phyloP scores from a whole-genome alignment of 2,888 invertebrate genomes.

The Epiblema foenella region DNA sequence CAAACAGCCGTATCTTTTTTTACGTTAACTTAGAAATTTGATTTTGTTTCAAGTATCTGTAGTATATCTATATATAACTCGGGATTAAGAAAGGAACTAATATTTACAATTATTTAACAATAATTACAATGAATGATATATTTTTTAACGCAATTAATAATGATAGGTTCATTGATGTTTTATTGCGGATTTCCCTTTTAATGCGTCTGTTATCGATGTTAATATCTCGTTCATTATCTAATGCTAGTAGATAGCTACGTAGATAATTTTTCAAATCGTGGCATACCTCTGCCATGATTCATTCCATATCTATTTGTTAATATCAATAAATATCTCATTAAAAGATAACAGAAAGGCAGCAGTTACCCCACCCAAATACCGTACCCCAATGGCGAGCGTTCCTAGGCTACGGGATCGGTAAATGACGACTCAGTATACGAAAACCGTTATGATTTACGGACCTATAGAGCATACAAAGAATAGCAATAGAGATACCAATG shows the following conservation, averaged over 20 bases:
- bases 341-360: not conserved
- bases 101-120: not conserved
- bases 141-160: slow-evolving; percentile 8
- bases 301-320: slow-evolving; percentile 6
- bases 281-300: slow-evolving; percentile 31
- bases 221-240: not conserved
- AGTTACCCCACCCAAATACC: too few species aligned
- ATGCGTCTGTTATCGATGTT: slow-evolving; percentile 9
- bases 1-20: too few species aligned
- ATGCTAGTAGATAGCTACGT: slow-evolving; percentile 21
- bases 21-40: too few species aligned
- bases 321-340: slow-evolving; percentile 4
- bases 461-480: too few species aligned
- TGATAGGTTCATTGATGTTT: not conserved
- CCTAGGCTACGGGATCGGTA: too few species aligned
- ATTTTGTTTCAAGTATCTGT: too few species aligned
- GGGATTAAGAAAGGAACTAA: not conserved
- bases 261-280: slow-evolving; percentile 22
- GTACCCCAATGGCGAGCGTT: too few species aligned
- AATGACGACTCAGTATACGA: too few species aligned
- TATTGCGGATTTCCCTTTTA: slow-evolving; percentile 6
- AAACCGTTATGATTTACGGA: too few species aligned
- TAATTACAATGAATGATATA: not conserved
- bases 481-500: too few species aligned
- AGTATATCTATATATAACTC: not conserved